These are phyloP conservation scores for Panulirus ornatus DNA, from an alignment of 1,140 invertebrate genomes.

Conservation along the genomic window DNA sequence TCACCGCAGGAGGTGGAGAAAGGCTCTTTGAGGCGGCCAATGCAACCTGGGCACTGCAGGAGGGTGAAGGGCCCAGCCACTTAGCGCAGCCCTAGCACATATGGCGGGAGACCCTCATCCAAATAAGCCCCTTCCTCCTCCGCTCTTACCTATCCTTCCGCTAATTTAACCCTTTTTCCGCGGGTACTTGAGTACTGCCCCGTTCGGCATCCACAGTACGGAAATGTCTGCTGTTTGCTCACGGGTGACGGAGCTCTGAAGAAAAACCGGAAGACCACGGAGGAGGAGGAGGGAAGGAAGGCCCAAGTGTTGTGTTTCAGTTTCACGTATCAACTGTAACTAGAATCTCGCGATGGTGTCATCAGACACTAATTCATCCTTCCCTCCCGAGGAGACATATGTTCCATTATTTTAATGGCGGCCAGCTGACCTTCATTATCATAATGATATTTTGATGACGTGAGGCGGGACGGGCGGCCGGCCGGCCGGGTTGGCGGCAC, in stretches of 20 bases:
- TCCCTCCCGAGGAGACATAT: too few species aligned
- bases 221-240: conserved; percentile 42
- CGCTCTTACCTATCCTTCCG: not conserved
- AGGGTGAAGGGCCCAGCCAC: conserved; percentile 13
- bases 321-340: too few species aligned
- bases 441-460: conserved; percentile 50
- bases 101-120: conserved; percentile 28
- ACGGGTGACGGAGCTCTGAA: not conserved
- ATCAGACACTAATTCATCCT: too few species aligned
- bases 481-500: too few species aligned
- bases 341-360: too few species aligned
- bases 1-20: not conserved
- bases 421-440: conserved; percentile 24
- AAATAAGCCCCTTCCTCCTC: conserved; percentile 42
- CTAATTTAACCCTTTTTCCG: conserved; percentile 45
- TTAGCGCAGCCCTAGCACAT: not conserved
- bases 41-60: conserved; percentile 41
- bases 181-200: not conserved
- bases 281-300: too few species aligned
- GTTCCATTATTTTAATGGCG: not conserved
- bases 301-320: too few species aligned
- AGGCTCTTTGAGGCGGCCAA: not conserved
- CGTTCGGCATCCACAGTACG: conserved; percentile 38
- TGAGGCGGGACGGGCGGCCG: not conserved
- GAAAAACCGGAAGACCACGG: not conserved